phyloP scores from a whole-genome alignment of 2,113 vertebrate genomes.

The Malurus alboscapulatus region DNA sequence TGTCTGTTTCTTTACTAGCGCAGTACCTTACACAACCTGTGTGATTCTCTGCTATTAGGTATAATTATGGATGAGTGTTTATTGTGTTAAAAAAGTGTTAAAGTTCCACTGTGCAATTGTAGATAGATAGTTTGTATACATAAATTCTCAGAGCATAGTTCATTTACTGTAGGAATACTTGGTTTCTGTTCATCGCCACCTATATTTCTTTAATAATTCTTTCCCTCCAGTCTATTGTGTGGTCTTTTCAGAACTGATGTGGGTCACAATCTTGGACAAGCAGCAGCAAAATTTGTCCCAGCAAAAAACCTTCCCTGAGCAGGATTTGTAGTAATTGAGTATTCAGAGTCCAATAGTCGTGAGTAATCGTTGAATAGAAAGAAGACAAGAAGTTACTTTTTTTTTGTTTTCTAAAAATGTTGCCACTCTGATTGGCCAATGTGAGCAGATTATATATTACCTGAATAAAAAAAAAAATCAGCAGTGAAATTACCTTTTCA shows the following conservation, averaged over 20 bases:
- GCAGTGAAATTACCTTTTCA: constrained; percentile 40
- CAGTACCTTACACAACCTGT: background rate
- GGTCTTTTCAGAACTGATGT: background rate
- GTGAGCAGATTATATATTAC: background rate
- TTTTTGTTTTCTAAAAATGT: background rate
- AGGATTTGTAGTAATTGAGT: background rate
- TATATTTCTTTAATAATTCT: background rate
- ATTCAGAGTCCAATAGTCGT: background rate
- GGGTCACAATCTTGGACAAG: background rate
- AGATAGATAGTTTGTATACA: background rate
- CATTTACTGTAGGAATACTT: background rate
- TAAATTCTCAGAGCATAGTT: background rate
- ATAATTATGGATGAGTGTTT: background rate
- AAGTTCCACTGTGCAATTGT: background rate
- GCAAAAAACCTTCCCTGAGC: background rate
- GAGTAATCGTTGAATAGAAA: background rate
- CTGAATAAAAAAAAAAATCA: constrained; percentile 45
- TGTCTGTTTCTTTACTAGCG: background rate
- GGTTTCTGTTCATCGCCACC: background rate
- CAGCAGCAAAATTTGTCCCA: background rate
- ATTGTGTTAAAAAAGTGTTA: background rate
- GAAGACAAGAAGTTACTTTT: background rate
- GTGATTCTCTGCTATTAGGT: background rate
- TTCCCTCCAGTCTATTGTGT: background rate
- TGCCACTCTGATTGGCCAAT: background rate